Base-by-base conservation (phyloP, 2,797 vertebrate species). In the Tokudaia tokunoshimensis region DNA sequence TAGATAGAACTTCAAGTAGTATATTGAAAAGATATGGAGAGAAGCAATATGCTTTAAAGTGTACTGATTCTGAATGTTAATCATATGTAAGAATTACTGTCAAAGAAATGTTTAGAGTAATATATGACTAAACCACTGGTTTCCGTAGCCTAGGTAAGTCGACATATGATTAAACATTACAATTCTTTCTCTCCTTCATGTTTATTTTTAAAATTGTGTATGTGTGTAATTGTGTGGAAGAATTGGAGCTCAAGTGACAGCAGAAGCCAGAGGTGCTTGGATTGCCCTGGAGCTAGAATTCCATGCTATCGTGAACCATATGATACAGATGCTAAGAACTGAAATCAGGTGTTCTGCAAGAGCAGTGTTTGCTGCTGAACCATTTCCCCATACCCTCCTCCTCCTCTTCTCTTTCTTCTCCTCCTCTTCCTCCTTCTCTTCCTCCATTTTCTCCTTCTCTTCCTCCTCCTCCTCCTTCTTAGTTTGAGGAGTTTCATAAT, bases 61-160 rank as follows among this genome's bases (percentile, higher is more conserved):
- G 59, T 41, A 83, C 11, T 50, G 59, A 89, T 92, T 83, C 41
- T 91, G 85, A 78, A 90, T 91, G 50, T 61, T 79, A 90, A 84
- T 76, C 70, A 61, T 4, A 85, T 79, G 61, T 78, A 84, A 78
- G 67, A 94, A 84, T 31, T 57, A 57, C 67, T 52, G 41, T 61
- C 89, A n/a, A 3, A 67, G 65, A 67, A 44, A 3, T 55, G 87
- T 59, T 61, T 61, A 74, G 50, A 34, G 37, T 83, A 82, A 76
- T 78, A 31, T 78, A 78, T 78, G 31, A 52, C 44, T 34, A 79
- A 65, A 79, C 12, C 52, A 52, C 47, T 78, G 29, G 41, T 57
- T 61, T 61, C 57, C 37, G 44, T 59, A 89, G 87, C 22, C 12
- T 59, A 57, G 50, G 41, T 41, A 89, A 47, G 57, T 61, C 0